Evolutionary conservation across 2,888 invertebrate genomes (phyloP).

Genomic region (Ormia ochracea): DNA sequence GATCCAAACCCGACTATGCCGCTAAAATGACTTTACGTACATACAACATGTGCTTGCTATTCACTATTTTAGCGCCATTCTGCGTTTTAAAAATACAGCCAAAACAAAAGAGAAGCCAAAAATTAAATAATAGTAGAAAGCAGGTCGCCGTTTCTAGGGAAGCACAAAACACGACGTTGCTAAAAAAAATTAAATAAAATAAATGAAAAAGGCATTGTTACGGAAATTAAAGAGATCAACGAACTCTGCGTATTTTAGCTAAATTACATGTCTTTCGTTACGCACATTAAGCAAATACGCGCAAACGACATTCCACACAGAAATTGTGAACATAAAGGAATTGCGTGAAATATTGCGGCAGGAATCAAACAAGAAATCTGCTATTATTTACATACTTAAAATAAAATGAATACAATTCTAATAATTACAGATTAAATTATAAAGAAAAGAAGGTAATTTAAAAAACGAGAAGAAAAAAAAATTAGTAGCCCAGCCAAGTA

Average conservation of each 20-base stretch:
- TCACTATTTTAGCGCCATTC: not conserved
- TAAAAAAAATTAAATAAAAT: not conserved
- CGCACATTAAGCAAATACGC: no score
- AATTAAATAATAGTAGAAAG: not conserved
- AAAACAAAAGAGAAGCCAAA: not conserved
- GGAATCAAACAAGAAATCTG: no score
- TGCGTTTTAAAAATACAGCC: not conserved
- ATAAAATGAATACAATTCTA: no score
- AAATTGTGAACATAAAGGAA: no score
- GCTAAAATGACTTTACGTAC: not conserved
- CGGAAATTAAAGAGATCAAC: not conserved
- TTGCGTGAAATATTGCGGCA: no score
- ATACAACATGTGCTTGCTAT: not conserved
- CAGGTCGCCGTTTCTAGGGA: not conserved
- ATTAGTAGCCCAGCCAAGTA: no score
- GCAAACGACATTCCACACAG: no score
- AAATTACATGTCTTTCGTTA: no score
- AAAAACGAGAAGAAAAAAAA: no score
- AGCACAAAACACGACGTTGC: not conserved
- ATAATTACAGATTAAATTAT: no score
- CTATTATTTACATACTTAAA: no score
- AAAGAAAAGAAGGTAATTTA: no score
- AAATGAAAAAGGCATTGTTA: not conserved
- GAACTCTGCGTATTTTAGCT: slow-evolving; percentile 7
- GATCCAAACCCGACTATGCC: not conserved